These are phyloP conservation scores for Tipula helvola DNA, from an alignment of 2,888 invertebrate genomes.

Conservation along the genomic window DNA sequence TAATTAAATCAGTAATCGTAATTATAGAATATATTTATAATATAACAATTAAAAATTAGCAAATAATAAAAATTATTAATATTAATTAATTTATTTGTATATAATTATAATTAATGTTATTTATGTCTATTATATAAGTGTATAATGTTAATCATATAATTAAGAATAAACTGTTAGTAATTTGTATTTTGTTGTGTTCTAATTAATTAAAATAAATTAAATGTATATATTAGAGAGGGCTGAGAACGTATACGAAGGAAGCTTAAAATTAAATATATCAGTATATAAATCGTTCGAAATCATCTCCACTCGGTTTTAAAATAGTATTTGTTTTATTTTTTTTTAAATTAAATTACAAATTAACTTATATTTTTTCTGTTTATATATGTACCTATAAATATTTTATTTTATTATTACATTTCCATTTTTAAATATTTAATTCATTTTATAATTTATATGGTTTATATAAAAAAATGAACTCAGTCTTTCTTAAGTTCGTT, in stretches of 20 bases:
- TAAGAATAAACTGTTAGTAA: not conserved
- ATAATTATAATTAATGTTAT: not conserved
- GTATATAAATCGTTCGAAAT: not conserved
- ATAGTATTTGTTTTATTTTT: not conserved
- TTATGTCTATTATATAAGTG: not conserved
- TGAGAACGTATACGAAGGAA: not conserved
- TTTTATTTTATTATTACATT: not conserved
- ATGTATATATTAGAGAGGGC: not conserved
- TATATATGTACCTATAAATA: not conserved
- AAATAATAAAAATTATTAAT: not conserved
- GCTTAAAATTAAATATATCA: not conserved
- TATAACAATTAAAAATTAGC: not conserved
- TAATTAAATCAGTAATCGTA: not conserved
- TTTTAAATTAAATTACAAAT: not conserved
- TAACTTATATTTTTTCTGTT: not conserved
- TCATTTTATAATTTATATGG: not conserved
- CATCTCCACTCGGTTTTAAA: not conserved
- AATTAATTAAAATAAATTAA: not conserved
- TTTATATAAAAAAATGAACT: conserved; percentile 6
- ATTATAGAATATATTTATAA: not conserved
- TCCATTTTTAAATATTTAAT: not conserved
- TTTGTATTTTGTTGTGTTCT: not conserved
- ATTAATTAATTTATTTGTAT: not conserved
- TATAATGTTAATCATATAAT: not conserved
- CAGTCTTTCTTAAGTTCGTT: conserved; percentile 8